Percentiles rank a stretch among this genome's conserved stretches.
Evolutionary conservation across 64 coral and sea anemone genomes (phyloP).

Genomic region (Hydrozoanthus tunicans): DNA sequence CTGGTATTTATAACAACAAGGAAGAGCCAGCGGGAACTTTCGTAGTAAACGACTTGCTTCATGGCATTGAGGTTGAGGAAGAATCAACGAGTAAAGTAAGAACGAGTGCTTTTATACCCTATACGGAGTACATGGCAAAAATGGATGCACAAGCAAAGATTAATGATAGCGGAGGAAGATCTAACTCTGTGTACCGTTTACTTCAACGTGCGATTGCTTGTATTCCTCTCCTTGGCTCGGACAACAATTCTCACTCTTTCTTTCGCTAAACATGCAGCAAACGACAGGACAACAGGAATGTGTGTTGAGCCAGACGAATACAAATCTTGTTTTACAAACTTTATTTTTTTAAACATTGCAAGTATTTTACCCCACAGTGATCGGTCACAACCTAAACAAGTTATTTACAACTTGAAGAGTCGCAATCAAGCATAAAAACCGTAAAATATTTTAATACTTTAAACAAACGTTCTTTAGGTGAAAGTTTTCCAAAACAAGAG

Average conservation of each 20-base stretch:
- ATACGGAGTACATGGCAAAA: constrained; percentile 7
- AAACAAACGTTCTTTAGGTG: no score
- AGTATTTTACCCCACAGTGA: no score
- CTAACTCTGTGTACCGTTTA: constrained; percentile 29
- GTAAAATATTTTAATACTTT: no score
- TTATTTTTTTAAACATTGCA: no score
- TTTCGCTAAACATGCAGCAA: no score
- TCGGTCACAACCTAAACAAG: no score
- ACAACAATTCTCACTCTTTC: not conserved
- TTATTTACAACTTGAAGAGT: no score
- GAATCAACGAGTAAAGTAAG: not conserved
- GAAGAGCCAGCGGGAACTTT: not conserved
- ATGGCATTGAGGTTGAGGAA: constrained; percentile 32
- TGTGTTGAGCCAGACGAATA: no score
- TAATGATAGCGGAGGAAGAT: not conserved
- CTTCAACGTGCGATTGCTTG: constrained; percentile 39
- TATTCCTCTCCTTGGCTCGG: constrained; percentile 14
- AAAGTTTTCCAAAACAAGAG: no score
- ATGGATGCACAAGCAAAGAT: not conserved
- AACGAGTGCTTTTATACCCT: constrained; percentile 7
- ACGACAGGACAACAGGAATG: no score
- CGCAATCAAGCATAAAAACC: no score
- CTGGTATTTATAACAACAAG: not conserved
- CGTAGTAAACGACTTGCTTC: constrained; percentile 33
- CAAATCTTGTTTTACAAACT: no score